phyloP scores from a whole-genome alignment of 1,140 invertebrate genomes.

The Aricia agestis region DNA sequence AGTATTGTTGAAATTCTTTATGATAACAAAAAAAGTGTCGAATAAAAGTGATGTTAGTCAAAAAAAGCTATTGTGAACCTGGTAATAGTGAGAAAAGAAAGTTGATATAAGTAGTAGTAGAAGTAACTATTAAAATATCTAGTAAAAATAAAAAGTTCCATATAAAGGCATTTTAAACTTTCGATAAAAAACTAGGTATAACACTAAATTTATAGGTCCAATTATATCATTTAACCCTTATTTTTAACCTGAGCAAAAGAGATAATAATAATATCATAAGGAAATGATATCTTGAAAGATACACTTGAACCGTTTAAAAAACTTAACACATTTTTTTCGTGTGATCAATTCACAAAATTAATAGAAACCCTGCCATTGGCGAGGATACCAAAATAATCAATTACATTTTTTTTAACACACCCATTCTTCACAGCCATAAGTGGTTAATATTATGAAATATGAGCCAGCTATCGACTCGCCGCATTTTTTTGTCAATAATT shows the following conservation, averaged over 20 bases:
- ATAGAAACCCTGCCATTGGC: not conserved
- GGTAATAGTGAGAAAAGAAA: not conserved
- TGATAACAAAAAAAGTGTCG: conserved; percentile 25
- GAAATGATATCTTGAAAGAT: not conserved
- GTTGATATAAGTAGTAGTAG: not conserved
- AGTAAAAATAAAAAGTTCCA: too few species aligned
- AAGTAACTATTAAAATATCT: too few species aligned
- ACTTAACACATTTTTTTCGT: not conserved
- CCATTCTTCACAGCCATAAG: conserved; percentile 65
- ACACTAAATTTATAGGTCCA: too few species aligned
- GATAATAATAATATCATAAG: too few species aligned
- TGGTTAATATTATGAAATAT: conserved; percentile 75
- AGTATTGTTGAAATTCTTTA: conserved; percentile 42
- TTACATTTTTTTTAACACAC: conserved; percentile 63
- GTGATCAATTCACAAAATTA: conserved; percentile 5
- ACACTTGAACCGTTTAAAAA: not conserved
- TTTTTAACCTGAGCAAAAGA: too few species aligned
- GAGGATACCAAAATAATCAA: conserved; percentile 58
- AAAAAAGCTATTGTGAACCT: not conserved
- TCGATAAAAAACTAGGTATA: too few species aligned
- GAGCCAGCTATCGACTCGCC: conserved; percentile 51
- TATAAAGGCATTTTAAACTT: too few species aligned
- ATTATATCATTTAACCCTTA: too few species aligned
- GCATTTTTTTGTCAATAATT: conserved; percentile 47
- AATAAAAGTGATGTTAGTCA: not conserved